phyloP scores from a whole-genome alignment of 2,888 invertebrate genomes.

The Crepidodera aurea region DNA sequence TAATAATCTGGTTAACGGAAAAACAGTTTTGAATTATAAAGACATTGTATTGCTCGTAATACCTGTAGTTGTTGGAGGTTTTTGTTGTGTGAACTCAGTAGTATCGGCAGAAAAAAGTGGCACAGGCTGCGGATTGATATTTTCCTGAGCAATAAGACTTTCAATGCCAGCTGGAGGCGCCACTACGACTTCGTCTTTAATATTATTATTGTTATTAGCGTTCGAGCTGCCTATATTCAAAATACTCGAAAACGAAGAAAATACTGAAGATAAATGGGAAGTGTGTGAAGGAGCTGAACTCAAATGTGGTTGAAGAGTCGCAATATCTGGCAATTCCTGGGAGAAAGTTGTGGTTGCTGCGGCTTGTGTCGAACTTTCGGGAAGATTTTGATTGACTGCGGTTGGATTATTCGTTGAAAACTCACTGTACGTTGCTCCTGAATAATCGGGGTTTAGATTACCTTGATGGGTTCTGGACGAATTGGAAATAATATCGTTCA shows the following conservation, averaged over 20 bases:
- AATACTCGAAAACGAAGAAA: conserved; percentile 70
- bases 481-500: conserved; percentile 31
- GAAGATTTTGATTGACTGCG: neutral
- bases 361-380: neutral
- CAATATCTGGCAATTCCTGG: conserved; percentile 29
- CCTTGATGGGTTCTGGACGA: neutral
- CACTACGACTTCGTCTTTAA: conserved; percentile 33
- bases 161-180: conserved; percentile 49
- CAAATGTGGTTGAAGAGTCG: conserved; percentile 33
- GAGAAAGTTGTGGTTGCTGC: neutral
- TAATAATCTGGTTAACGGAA: neutral
- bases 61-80: conserved; percentile 39
- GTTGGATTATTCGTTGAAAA: conserved; percentile 19
- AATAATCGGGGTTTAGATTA: neutral
- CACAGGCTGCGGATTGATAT: conserved; percentile 39
- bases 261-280: conserved; percentile 67
- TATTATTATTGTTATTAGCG: too few species aligned
- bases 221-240: conserved; percentile 45
- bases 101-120: conserved; percentile 39
- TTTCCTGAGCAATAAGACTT: conserved; percentile 46
- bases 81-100: conserved; percentile 42
- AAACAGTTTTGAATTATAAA: neutral
- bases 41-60: too few species aligned
- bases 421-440: neutral
- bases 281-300: conserved; percentile 20